phyloP scores from a whole-genome alignment of 2,888 invertebrate genomes.

The Phalera bucephala region DNA sequence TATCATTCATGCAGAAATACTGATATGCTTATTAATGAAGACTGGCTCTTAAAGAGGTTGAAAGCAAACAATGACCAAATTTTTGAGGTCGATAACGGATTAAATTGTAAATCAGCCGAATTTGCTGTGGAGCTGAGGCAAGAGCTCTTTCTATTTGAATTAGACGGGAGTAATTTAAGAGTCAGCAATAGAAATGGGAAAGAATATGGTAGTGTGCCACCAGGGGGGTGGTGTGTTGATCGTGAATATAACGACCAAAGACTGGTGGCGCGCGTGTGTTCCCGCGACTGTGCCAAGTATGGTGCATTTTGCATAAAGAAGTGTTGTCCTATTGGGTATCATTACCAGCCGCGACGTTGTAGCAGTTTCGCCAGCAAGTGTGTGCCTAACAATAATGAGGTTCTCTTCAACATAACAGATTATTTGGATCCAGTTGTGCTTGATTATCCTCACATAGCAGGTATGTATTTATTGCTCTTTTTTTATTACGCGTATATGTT shows the following conservation, averaged over 20 bases:
- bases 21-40: slow-evolving; percentile 34
- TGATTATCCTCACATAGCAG: slow-evolving; percentile 37
- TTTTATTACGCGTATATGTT: not conserved
- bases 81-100: slow-evolving; percentile 55
- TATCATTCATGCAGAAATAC: slow-evolving; percentile 55
- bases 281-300: slow-evolving; percentile 49
- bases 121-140: slow-evolving; percentile 58
- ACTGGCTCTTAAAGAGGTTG: slow-evolving; percentile 46
- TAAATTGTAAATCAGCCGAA: slow-evolving; percentile 60
- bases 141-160: slow-evolving; percentile 42
- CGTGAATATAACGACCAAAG: slow-evolving; percentile 36
- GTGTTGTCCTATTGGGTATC: slow-evolving; percentile 80
- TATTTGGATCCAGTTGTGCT: slow-evolving; percentile 53
- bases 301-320: slow-evolving; percentile 74
- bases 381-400: slow-evolving; percentile 48
- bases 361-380: slow-evolving; percentile 55
- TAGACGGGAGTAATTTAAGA: slow-evolving; percentile 52
- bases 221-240: slow-evolving; percentile 74
- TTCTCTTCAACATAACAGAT: slow-evolving; percentile 52
- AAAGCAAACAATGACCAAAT: slow-evolving; percentile 40
- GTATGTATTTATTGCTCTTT: slow-evolving; percentile 32
- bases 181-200: slow-evolving; percentile 35
- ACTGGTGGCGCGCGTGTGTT: slow-evolving; percentile 63
- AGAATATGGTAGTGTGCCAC: slow-evolving; percentile 28
- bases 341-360: slow-evolving; percentile 60